Evolutionary conservation across 2,113 vertebrate genomes (phyloP).

Genomic region (Dryoscopus gambensis): DNA sequence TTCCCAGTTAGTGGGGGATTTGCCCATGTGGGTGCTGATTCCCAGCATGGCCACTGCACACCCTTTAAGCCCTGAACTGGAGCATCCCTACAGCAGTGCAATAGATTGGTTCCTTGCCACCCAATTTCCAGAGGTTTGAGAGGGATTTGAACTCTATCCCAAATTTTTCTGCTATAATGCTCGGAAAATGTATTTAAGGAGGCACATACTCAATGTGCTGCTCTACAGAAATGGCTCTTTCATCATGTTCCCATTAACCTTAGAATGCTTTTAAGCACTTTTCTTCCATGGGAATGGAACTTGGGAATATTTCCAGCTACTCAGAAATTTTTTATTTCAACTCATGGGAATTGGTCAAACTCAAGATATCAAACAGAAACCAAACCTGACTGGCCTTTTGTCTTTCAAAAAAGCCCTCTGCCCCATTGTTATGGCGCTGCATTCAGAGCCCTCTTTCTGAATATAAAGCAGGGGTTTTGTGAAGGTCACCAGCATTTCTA

Average conservation of each 20-base stretch:
- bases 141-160: not conserved
- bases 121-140: not conserved
- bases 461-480: not conserved
- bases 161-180: not conserved
- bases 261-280: conserved; percentile 30
- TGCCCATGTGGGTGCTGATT: not conserved
- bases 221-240: conserved; percentile 12
- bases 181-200: conserved; percentile 29
- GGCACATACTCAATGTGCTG: not conserved
- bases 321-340: conserved; percentile 7
- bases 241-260: conserved; percentile 16
- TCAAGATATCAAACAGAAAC: not conserved
- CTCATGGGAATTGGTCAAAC: not conserved
- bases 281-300: not conserved
- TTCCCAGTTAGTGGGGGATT: not conserved
- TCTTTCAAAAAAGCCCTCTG: not conserved
- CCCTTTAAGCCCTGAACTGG: not conserved
- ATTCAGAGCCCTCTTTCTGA: not conserved
- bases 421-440: not conserved
- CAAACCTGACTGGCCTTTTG: not conserved
- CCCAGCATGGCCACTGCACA: not conserved
- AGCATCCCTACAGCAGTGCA: not conserved
- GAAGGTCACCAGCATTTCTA: not conserved
- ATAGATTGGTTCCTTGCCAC: not conserved
- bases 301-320: conserved; percentile 2